Evolutionary conservation across 2,888 invertebrate genomes (phyloP), one percentile per base, ranked within the genome.

Genomic region (Muscina levida): DNA sequence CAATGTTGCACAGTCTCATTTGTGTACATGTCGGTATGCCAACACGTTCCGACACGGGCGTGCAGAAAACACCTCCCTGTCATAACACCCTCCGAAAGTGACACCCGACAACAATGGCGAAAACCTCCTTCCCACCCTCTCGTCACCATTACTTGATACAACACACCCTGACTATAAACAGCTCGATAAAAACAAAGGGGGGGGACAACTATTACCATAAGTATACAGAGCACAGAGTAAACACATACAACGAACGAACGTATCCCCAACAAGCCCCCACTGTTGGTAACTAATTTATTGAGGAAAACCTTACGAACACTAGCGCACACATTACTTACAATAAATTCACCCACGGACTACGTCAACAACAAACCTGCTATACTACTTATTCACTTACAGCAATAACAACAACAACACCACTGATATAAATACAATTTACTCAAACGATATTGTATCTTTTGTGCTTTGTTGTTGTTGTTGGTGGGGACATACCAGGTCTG

Each of bases 1-100:
- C 59, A 59, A 17, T 59, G 59, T 59, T 17, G 19, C n/a, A n/a
- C n/a, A n/a, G n/a, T n/a, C n/a, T n/a, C n/a, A n/a, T n/a, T n/a
- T 42, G 39, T 62, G 37, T 62, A 22, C 15, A 62, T 42, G 59
- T 11, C 19, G 42, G 24, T 13, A 26, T 26, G 62, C 62, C 19
- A 62, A 62, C 62, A 62, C 62, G 62, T 62, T 62, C 22, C 42
- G 42, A 62, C 62, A 62, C 22, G 42, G 39, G 42, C 31, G 4
- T 31, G 4, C 31, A 31, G 3, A 8, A 31, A 8, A 31, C 8
- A 31, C 8, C 31, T 31, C 31, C 31, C 31, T 62, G 42, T 42
- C 39, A 39, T 13, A 24, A n/a, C 26, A 24, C 6, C 44, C 19
- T 11, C 66, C 68, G 48, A 59, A 53, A 26, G 17, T 19, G 31